phyloP scores from a whole-genome alignment of 2,888 invertebrate genomes.

The Cabera pusaria region DNA sequence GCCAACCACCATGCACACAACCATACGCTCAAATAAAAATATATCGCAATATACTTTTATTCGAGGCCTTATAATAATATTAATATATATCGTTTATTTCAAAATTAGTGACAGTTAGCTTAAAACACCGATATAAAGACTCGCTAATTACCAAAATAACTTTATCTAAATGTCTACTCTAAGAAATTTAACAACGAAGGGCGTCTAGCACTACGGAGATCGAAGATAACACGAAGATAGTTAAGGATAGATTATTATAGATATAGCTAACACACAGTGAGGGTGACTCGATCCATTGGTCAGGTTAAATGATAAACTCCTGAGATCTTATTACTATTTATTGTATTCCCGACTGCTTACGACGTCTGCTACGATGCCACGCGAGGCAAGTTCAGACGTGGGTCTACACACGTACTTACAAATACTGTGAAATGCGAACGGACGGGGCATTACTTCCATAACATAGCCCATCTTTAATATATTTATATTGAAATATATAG shows the following conservation, averaged over 20 bases:
- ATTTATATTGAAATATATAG: constrained; percentile 29
- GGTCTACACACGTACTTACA: constrained; percentile 69
- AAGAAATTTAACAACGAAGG: constrained; percentile 80
- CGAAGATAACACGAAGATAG: constrained; percentile 55
- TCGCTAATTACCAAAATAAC: constrained; percentile 77
- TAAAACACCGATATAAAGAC: constrained; percentile 44
- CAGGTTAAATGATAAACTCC: constrained; percentile 31
- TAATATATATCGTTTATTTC: constrained; percentile 47
- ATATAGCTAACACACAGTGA: constrained; percentile 49
- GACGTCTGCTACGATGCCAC: constrained; percentile 78
- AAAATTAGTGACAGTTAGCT: constrained; percentile 78
- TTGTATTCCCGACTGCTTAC: constrained; percentile 76
- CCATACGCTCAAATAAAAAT: constrained; percentile 20
- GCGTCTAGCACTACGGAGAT: constrained; percentile 59
- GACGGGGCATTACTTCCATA: constrained; percentile 52
- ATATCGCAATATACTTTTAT: constrained; percentile 25
- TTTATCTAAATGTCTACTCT: constrained; percentile 64
- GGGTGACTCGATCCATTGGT: constrained; percentile 43
- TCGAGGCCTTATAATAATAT: constrained; percentile 14
- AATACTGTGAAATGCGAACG: constrained; percentile 53
- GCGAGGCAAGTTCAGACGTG: constrained; percentile 69
- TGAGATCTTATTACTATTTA: constrained; percentile 62
- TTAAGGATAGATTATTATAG: constrained; percentile 49
- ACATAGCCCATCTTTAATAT: constrained; percentile 51
- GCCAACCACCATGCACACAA: constrained; percentile 53